phyloP scores from a whole-genome alignment of 2,797 vertebrate species.

The Lateolabrax maculatus region DNA sequence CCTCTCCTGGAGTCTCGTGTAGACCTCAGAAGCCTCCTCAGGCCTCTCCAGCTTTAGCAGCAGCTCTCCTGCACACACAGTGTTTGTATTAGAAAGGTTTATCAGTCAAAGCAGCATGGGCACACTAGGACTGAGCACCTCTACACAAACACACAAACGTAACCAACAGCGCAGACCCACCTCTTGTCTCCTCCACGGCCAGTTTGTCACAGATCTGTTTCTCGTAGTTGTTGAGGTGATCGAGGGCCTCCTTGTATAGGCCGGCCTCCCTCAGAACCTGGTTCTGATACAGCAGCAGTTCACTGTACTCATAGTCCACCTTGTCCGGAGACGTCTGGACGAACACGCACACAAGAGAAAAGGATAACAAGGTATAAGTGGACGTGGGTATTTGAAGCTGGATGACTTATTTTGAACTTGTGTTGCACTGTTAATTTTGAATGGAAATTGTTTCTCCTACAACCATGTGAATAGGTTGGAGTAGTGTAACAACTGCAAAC shows the following conservation, averaged over 20 bases:
- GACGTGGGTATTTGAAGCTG: background rate
- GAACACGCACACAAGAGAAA: background rate
- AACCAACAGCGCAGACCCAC: conserved; percentile 68
- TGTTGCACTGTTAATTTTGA: no score
- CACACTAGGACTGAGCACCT: no score
- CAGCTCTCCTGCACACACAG: conserved; percentile 87
- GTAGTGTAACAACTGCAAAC: background rate
- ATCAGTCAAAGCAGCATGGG: no score
- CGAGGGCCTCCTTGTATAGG: conserved; percentile 93
- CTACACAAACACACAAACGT: background rate
- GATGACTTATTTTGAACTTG: background rate
- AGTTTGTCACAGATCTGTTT: conserved; percentile 97
- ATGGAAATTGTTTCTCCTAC: no score
- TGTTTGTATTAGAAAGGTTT: no score
- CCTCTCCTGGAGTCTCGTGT: conserved; percentile 91
- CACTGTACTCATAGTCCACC: conserved; percentile 97
- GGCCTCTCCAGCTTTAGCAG: conserved; percentile 90
- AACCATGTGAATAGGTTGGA: no score
- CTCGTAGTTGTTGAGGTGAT: conserved; percentile 95
- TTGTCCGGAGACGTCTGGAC: conserved; percentile 94
- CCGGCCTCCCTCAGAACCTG: conserved; percentile 95
- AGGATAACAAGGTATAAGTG: background rate
- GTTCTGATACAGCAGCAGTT: conserved; percentile 95
- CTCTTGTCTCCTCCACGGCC: conserved; percentile 95
- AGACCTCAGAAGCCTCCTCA: conserved; percentile 92